Percentiles rank a stretch among this genome's conserved stretches.
phyloP scores from a whole-genome alignment of 2,113 vertebrate species.

The Halichoerus grypus region DNA sequence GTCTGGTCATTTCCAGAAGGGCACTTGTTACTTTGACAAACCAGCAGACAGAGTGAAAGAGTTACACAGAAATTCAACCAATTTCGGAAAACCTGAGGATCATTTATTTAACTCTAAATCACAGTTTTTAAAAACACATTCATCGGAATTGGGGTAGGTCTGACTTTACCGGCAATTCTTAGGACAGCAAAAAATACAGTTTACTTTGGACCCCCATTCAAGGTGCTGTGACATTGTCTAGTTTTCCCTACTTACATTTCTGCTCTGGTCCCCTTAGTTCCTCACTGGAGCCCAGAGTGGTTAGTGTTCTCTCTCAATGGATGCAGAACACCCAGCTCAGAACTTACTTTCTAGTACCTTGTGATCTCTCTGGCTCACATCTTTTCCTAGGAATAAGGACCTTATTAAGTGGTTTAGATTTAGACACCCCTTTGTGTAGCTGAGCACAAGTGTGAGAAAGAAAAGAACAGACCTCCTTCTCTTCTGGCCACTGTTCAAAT shows the following conservation, averaged over 20 bases:
- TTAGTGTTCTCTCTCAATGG: neutral
- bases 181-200: neutral
- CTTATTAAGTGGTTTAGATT: neutral
- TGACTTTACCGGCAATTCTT: neutral
- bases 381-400: neutral
- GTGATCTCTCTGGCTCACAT: neutral
- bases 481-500: conserved; percentile 36
- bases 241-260: neutral
- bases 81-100: neutral
- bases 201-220: neutral
- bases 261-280: neutral
- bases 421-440: neutral
- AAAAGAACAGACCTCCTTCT: conserved; percentile 1
- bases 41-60: neutral
- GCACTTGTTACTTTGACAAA: neutral
- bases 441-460: neutral
- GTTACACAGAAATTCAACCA: neutral
- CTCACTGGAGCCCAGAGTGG: neutral
- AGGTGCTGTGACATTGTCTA: neutral
- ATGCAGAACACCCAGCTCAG: neutral
- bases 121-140: neutral
- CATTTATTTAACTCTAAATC: neutral
- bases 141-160: neutral
- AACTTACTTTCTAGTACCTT: neutral
- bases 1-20: neutral